These are phyloP conservation scores for Brachynemurus nebulosus DNA, from an alignment of 2,888 invertebrate species.

Conservation along the genomic window DNA sequence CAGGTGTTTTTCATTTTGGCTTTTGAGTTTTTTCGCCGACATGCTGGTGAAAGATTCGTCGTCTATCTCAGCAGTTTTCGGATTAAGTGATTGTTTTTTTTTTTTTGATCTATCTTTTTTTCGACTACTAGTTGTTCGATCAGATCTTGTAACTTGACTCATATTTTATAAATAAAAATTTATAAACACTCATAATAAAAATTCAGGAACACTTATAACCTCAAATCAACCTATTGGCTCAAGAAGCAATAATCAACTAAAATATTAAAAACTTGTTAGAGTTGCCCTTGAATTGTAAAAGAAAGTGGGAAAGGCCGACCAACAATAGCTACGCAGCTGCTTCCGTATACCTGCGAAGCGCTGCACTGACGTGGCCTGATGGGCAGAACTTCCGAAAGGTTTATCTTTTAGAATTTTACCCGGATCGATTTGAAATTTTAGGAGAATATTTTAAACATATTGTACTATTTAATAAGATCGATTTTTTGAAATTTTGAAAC, in stretches of 20 bases:
- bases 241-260: background rate
- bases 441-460: no score
- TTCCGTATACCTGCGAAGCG: background rate
- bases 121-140: background rate
- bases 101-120: background rate
- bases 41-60: background rate
- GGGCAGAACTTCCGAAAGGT: conserved; percentile 1
- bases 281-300: background rate
- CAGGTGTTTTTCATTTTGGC: background rate
- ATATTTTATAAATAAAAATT: no score
- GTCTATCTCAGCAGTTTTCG: background rate
- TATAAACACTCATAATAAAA: no score
- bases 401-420: background rate
- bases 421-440: no score
- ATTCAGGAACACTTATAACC: background rate
- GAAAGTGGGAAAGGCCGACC: background rate
- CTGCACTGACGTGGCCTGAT: background rate
- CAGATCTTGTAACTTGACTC: background rate
- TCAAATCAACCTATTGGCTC: background rate
- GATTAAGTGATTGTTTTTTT: background rate
- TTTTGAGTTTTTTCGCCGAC: background rate
- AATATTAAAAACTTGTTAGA: background rate
- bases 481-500: conserved; percentile 1
- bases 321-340: background rate
- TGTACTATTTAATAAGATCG: conserved; percentile 2